Base-by-base conservation (phyloP, 2,888 invertebrate genomes). In the Andrena dorsata region DNA sequence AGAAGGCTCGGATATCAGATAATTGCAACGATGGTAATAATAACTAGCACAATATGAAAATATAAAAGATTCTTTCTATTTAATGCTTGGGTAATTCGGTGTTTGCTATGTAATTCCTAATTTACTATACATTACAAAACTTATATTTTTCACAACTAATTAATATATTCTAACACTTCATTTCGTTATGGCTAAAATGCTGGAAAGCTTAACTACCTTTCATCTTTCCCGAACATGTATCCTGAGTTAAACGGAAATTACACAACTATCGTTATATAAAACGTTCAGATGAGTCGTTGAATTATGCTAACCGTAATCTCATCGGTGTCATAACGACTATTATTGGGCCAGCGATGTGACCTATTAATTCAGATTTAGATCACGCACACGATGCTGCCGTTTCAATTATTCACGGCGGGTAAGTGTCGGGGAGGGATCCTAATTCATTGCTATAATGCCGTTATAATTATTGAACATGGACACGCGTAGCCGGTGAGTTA, bases 331-430 rank as follows among this genome's bases (percentile, higher is more conserved):
- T 86, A 80, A 76, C 80, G 81, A 71, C 82, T 80, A 81, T 87
- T 84, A 88, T 88, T 83, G 76, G 82, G 26, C 10, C 30, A 53
- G 70, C 87, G 83, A 86, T 80, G 84, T 82, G 87, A 83, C 83
- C 87, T 84, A 87, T 87, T 89, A 88, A 89, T 89, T 89, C 84
- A 77, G 85, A 88, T 89, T 89, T 87, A 87, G 88, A 89, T 89
- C 84, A 85, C 80, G 83, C 76, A 78, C 71, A 84, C 65, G 82
- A 78, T 84, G 74, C 82, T 74, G 77, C 84, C 73, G 84, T 86
- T 88, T 84, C 88, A 87, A 89, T 90, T 86, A 89, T 86, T 87
- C 86, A 88, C 79, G 76, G 51, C 71, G 73, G 82, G 30, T 73
- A 71, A 83, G 66, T 69, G 32, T 84, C 73, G 72, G 77, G 47